Percentiles rank a stretch among this genome's conserved stretches.
These are phyloP conservation scores for Haemorhous mexicanus DNA, from an alignment of 2,113 vertebrate genomes.

Conservation along the genomic window DNA sequence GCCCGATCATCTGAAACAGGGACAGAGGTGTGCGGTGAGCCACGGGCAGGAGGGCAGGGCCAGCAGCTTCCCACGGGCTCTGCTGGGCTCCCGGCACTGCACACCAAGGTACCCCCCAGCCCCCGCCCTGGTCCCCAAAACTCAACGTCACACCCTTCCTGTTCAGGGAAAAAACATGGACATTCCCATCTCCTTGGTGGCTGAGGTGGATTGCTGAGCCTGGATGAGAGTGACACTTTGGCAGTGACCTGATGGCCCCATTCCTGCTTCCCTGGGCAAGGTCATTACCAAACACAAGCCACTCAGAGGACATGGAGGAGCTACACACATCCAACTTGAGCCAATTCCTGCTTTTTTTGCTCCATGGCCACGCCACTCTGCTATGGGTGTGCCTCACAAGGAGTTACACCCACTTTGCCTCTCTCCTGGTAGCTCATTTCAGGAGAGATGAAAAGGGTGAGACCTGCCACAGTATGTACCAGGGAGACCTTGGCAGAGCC, in stretches of 20 bases:
- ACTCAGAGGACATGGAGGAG: background rate
- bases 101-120: accelerated
- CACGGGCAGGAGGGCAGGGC: accelerated
- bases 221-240: background rate
- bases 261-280: background rate
- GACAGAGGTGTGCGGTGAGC: background rate
- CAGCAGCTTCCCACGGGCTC: background rate
- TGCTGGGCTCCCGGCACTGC: background rate
- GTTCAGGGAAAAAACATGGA: background rate
- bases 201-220: background rate
- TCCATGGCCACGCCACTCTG: accelerated
- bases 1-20: conserved; percentile 73
- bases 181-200: background rate
- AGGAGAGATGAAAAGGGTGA: background rate
- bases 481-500: background rate
- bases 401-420: background rate
- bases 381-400: accelerated
- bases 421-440: background rate
- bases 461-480: background rate
- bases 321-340: accelerated
- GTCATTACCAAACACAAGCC: accelerated
- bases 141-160: background rate
- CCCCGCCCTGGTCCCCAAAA: accelerated
- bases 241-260: background rate
- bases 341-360: background rate